A percentile compares a stretch with the other conserved stretches of the same genome.
Evolutionary conservation across 1,140 invertebrate genomes (phyloP).

Genomic region (Heterodera schachtii): DNA sequence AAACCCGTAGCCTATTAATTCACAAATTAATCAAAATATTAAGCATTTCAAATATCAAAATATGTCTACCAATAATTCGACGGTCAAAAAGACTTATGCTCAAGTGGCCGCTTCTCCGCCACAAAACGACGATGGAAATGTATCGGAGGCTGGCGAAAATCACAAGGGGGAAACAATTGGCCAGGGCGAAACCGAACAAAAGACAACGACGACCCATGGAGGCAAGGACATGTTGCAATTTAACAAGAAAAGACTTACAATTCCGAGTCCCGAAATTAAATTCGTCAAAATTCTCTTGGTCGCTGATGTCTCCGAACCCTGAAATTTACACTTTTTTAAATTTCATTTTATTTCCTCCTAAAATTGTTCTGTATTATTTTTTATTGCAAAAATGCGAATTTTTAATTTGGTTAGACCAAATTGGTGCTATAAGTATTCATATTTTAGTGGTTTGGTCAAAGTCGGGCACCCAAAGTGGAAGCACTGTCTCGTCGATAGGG

Average conservation of each 20-base stretch:
- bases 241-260: too few species aligned
- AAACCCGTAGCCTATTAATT: background rate
- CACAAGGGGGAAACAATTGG: background rate
- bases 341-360: background rate
- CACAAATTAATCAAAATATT: background rate
- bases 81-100: background rate
- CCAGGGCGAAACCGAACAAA: constrained; percentile 1
- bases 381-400: too few species aligned
- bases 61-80: background rate
- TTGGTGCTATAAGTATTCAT: background rate
- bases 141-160: background rate
- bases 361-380: too few species aligned
- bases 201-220: background rate
- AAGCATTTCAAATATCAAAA: background rate
- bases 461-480: background rate
- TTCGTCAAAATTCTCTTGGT: too few species aligned
- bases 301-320: too few species aligned
- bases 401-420: too few species aligned
- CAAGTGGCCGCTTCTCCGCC: constrained; percentile 14
- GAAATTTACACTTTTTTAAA: background rate
- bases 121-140: constrained; percentile 2
- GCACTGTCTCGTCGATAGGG: background rate
- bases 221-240: background rate
- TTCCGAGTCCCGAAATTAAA: too few species aligned
- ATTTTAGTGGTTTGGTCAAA: background rate